A percentile compares a stretch with the other conserved stretches of the same genome.
Conservation (phyloP, 2,888 invertebrate genomes). For the Drosophila sordidapex region DNA sequence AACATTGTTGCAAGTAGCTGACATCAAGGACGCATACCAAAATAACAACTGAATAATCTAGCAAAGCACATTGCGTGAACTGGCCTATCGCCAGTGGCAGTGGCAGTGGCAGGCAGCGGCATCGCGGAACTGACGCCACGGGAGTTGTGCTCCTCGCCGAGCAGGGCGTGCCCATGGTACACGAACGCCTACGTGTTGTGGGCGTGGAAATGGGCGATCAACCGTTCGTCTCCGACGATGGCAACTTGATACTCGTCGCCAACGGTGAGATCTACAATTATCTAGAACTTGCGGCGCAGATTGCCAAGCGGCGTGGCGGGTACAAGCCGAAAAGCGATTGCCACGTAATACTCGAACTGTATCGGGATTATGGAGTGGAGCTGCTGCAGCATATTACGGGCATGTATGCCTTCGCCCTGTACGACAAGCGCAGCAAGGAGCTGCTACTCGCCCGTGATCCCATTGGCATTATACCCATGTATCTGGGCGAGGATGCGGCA, state of each 20-base stretch:
- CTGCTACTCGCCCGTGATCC: constrained; percentile 84
- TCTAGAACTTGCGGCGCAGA: constrained; percentile 79
- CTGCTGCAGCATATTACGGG: constrained; percentile 82
- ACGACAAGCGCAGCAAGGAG: constrained; percentile 78
- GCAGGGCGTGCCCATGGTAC: constrained; percentile 82
- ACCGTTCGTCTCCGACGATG: constrained; percentile 80
- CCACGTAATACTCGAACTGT: constrained; percentile 84
- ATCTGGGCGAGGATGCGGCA: constrained; percentile 80
- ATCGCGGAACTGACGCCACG: constrained; percentile 84
- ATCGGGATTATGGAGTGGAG: constrained; percentile 79
- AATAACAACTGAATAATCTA: background rate
- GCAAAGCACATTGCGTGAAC: constrained; percentile 71
- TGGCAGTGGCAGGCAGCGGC: constrained; percentile 80
- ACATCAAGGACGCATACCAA: constrained; percentile 38
- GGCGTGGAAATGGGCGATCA: constrained; percentile 83
- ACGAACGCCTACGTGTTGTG: constrained; percentile 82
- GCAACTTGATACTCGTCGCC: constrained; percentile 79
- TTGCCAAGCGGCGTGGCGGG: constrained; percentile 75
- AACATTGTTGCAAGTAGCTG: background rate
- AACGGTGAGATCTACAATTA: constrained; percentile 85
- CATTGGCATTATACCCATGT: constrained; percentile 85
- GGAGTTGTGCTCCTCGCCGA: constrained; percentile 78
- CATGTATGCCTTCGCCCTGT: constrained; percentile 84
- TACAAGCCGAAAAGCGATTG: constrained; percentile 84
- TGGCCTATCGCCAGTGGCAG: constrained; percentile 79